Percentiles rank a stretch among this genome's conserved stretches.
Conservation (phyloP, 2,888 invertebrate genomes). For the Lochmaea crataegi region DNA sequence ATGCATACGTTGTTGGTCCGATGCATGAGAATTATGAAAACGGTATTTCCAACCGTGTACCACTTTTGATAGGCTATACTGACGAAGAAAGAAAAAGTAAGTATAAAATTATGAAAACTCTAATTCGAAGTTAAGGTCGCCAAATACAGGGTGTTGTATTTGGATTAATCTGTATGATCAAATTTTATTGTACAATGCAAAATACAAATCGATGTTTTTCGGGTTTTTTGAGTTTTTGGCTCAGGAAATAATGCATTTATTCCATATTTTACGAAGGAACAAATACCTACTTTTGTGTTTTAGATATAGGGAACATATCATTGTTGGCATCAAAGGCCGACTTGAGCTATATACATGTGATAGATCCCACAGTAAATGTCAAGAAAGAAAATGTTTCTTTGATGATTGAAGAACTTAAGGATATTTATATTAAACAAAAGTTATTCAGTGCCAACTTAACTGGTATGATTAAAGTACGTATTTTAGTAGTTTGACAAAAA, state of each 20-base stretch:
- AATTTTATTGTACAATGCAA: too few relatives aligned
- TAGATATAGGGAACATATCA: background rate
- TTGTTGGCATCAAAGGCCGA: background rate
- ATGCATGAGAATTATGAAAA: conserved; percentile 28
- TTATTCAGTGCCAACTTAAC: conserved; percentile 18
- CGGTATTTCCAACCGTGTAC: conserved; percentile 30
- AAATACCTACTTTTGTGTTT: background rate
- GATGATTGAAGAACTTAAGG: background rate
- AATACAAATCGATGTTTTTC: too few relatives aligned
- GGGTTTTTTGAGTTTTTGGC: too few relatives aligned
- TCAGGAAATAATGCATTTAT: too few relatives aligned
- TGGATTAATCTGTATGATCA: background rate
- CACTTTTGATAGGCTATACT: conserved; percentile 25
- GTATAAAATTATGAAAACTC: background rate
- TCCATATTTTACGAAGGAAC: too few relatives aligned
- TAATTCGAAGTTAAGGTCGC: background rate
- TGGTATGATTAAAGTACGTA: background rate
- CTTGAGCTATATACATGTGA: background rate
- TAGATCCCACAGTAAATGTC: background rate
- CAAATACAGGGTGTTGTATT: too few relatives aligned
- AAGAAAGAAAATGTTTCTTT: background rate
- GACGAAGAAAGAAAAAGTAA: conserved; percentile 31
- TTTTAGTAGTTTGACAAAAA: too few relatives aligned
- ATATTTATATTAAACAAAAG: background rate
- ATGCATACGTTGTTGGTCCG: conserved; percentile 24